Base-by-base conservation (phyloP, 2,113 vertebrate species). In the Alces alces region DNA sequence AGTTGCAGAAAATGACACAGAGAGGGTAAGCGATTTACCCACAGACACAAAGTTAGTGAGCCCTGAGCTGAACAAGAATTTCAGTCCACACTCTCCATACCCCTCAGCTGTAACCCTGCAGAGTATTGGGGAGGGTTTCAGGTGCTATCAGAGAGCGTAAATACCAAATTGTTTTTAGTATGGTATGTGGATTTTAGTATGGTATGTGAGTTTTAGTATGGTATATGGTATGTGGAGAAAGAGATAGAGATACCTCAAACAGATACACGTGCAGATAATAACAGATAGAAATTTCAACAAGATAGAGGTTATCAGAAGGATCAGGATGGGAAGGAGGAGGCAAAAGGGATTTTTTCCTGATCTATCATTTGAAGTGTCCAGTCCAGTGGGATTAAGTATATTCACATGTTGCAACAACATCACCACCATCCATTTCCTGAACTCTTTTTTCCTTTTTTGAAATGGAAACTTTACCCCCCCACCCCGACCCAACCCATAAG, bases 401-500 rank as follows among this genome's bases (percentile, higher is more conserved):
- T 70, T 36, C 66, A 70, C n/a, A 36, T 70, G 64, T 70, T 70
- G n/a, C 64, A 70, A 70, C 33, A n/a, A 66, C 64, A 70, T 70
- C 17, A 70, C 9, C 0, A 0, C 64, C n/a, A 12, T 70, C 66
- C 66, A 70, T 70, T 39, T 70, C n/a, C 66, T 23, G 9, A 70
- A 39, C 66, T 70, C n/a, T 36, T 39, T 70, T 39, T 39, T 12
- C 23, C n/a, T 36, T 70, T 36, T 70, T 39, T 70, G 17, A 70
- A 39, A 23, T 70, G n/a, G 66, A 70, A 70, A 39, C n/a, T 66
- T 33, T 70, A 70, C 19, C 5, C 4, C 21, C n/a, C 45, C 6
- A 7, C 45, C 19, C 5, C 66, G 0, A 23, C 66, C 66, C 0
- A 0, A 70, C 2, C 10, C 5, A 9, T 39, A 23, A 70, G 66